These are phyloP conservation scores for Laothoe populi DNA, from an alignment of 2,888 invertebrate genomes.

Conservation along the genomic window DNA sequence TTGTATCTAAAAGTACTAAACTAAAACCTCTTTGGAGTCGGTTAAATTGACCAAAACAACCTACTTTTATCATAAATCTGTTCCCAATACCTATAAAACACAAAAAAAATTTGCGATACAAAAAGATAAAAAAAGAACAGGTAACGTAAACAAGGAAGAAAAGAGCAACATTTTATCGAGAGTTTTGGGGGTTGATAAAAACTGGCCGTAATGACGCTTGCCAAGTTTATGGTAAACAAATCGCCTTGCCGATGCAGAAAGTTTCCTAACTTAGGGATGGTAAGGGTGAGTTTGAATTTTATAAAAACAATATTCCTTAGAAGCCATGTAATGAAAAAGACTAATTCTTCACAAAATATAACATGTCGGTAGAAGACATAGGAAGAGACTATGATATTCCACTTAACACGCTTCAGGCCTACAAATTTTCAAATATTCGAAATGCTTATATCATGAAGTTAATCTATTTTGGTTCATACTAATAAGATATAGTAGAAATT, in stretches of 20 bases:
- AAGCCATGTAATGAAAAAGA: background rate
- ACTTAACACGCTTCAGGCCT: too few relatives aligned
- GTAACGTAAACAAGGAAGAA: constrained; percentile 18
- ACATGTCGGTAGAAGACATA: too few relatives aligned
- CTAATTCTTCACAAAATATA: too few relatives aligned
- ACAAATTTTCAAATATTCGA: too few relatives aligned
- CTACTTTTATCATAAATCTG: background rate
- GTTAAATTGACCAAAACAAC: background rate
- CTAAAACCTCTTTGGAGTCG: too few relatives aligned
- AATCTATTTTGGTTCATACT: too few relatives aligned
- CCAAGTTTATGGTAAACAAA: constrained; percentile 72
- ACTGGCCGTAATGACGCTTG: constrained; percentile 72
- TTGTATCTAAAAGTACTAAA: too few relatives aligned
- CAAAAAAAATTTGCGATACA: constrained; percentile 7
- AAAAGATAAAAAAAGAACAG: constrained; percentile 19
- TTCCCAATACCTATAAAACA: background rate
- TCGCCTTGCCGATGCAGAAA: constrained; percentile 49
- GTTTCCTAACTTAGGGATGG: constrained; percentile 35
- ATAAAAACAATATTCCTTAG: background rate
- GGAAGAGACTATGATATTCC: too few relatives aligned
- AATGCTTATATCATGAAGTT: too few relatives aligned
- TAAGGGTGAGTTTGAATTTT: constrained; percentile 7
- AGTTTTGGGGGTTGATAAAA: constrained; percentile 76
- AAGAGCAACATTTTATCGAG: constrained; percentile 53
- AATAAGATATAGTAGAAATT: too few relatives aligned